Evolutionary conservation across 2,888 invertebrate species (phyloP).

Genomic region (Pelosia muscerda): DNA sequence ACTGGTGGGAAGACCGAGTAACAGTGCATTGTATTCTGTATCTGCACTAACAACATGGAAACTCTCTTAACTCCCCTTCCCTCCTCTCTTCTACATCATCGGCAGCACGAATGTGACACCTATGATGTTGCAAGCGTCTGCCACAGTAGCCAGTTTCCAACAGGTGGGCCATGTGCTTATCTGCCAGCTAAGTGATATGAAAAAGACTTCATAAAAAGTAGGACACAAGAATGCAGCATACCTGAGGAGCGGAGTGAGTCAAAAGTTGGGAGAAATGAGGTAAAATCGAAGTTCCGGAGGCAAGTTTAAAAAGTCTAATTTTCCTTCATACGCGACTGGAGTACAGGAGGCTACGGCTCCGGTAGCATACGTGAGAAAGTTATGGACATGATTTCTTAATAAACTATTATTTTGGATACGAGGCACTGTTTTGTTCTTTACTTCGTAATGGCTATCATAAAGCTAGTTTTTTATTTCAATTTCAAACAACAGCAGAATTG

Average conservation of each 20-base stretch:
- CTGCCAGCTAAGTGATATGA: too few species aligned
- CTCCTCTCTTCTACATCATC: too few species aligned
- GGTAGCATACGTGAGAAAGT: conserved; percentile 31
- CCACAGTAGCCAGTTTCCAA: too few species aligned
- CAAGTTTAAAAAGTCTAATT: conserved; percentile 85
- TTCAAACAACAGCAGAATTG: too few species aligned
- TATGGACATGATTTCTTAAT: conserved; percentile 47
- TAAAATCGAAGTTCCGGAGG: conserved; percentile 80
- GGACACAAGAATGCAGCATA: conserved; percentile 70
- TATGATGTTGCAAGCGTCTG: too few species aligned
- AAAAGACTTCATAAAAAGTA: conserved; percentile 42
- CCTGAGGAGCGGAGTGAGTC: conserved; percentile 68
- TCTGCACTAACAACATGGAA: too few species aligned
- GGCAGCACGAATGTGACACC: too few species aligned
- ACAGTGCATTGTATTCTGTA: too few species aligned
- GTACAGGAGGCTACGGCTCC: conserved; percentile 67
- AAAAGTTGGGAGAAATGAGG: conserved; percentile 73
- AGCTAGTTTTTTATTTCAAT: background rate
- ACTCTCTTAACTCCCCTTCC: too few species aligned
- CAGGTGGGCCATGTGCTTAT: too few species aligned
- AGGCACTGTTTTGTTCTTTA: background rate
- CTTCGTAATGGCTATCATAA: too few species aligned
- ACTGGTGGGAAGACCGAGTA: too few species aligned
- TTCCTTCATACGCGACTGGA: conserved; percentile 83
- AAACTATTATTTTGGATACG: background rate